phyloP scores from a whole-genome alignment of 2,113 vertebrate genomes.

The Vicugna pacos region DNA sequence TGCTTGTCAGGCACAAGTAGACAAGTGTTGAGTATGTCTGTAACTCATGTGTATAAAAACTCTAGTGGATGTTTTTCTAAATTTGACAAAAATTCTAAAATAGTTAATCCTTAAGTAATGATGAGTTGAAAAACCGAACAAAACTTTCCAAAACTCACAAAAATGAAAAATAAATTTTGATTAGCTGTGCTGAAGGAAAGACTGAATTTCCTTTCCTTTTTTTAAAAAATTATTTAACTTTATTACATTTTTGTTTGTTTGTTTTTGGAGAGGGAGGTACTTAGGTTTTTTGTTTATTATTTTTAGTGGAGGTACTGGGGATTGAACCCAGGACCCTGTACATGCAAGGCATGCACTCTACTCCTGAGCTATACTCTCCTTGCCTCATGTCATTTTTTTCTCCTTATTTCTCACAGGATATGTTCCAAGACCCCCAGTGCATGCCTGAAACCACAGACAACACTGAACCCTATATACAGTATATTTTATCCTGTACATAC shows the following conservation, averaged over 20 bases:
- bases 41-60: neutral
- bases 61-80: neutral
- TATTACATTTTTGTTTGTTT: too few relatives aligned
- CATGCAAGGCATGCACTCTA: too few relatives aligned
- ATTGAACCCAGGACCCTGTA: too few relatives aligned
- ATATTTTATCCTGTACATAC: too few relatives aligned
- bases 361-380: too few relatives aligned
- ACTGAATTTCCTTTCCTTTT: neutral
- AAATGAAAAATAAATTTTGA: neutral
- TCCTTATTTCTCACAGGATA: neutral
- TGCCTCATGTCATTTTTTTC: too few relatives aligned
- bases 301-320: too few relatives aligned
- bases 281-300: too few relatives aligned
- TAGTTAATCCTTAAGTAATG: neutral
- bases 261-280: too few relatives aligned
- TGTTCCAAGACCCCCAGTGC: neutral
- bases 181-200: neutral
- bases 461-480: neutral
- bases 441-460: neutral
- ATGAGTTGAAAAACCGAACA: neutral
- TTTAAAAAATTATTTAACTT: too few relatives aligned
- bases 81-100: conserved; percentile 18
- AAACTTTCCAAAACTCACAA: neutral
- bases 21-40: neutral
- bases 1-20: neutral